These are phyloP conservation scores for Fopius arisanus DNA, from an alignment of 1,140 invertebrate genomes.

Conservation along the genomic window DNA sequence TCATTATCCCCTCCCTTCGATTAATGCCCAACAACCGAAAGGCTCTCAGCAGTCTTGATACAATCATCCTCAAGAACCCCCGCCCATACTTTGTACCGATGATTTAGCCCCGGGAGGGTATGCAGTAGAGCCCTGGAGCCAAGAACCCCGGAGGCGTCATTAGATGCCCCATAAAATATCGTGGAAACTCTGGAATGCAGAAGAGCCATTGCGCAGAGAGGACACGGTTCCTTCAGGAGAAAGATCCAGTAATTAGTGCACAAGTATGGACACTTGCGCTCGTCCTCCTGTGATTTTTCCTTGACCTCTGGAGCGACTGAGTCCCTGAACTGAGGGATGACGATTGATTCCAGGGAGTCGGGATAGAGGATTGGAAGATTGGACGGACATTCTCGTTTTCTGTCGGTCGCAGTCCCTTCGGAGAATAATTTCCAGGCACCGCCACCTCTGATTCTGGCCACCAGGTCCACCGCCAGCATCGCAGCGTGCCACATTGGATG, in stretches of 20 bases:
- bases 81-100: conserved; percentile 86
- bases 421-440: conserved; percentile 71
- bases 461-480: conserved; percentile 86
- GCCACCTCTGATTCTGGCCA: conserved; percentile 82
- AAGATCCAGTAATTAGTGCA: conserved; percentile 92
- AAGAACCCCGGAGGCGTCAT: conserved; percentile 73
- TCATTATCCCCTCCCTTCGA: background rate
- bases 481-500: conserved; percentile 85
- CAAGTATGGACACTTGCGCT: conserved; percentile 75
- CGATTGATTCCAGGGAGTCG: conserved; percentile 35
- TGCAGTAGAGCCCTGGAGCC: conserved; percentile 79
- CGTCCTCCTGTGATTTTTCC: background rate
- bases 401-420: conserved; percentile 29
- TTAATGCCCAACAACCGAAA: conserved; percentile 8
- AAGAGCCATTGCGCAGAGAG: conserved; percentile 94
- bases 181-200: conserved; percentile 85
- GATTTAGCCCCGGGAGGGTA: conserved; percentile 81
- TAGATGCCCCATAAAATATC: conserved; percentile 79
- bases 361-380: conserved; percentile 50
- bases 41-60: background rate
- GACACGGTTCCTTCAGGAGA: conserved; percentile 84
- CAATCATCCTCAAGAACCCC: conserved; percentile 56
- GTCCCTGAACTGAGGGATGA: conserved; percentile 33
- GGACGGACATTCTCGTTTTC: conserved; percentile 39
- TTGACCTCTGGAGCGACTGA: background rate